These are phyloP conservation scores for Ptiloglossa arizonensis DNA, from an alignment of 1,140 invertebrate genomes.

Conservation along the genomic window DNA sequence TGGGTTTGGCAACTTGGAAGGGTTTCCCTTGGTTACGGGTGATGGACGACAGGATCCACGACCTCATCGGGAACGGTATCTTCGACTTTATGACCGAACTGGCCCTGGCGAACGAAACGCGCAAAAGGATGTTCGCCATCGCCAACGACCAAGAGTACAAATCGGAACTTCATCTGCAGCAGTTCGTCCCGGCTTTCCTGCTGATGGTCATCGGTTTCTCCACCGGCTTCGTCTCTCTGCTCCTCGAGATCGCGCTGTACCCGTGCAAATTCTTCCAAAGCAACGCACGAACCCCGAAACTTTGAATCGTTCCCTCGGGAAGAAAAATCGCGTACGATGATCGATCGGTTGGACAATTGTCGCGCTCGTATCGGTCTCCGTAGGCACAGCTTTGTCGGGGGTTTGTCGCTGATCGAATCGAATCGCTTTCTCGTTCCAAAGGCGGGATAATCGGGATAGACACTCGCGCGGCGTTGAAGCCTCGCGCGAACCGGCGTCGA, in stretches of 20 bases:
- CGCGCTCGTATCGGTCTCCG: too few relatives aligned
- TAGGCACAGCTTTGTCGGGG: too few relatives aligned
- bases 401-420: too few relatives aligned
- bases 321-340: too few relatives aligned
- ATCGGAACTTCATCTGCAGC: slow-evolving; percentile 52
- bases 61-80: slow-evolving; percentile 64
- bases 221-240: slow-evolving; percentile 8
- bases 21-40: slow-evolving; percentile 67
- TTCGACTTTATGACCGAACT: slow-evolving; percentile 46
- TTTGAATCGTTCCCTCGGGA: too few relatives aligned
- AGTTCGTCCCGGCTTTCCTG: slow-evolving; percentile 71
- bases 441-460: too few relatives aligned
- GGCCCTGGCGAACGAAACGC: background rate
- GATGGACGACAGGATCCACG: slow-evolving; percentile 62
- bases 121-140: background rate
- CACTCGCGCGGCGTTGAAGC: background rate
- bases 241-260: slow-evolving; percentile 44
- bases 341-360: too few relatives aligned
- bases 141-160: slow-evolving; percentile 8
- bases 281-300: too few relatives aligned
- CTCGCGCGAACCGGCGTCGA: background rate
- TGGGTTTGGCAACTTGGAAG: slow-evolving; percentile 69
- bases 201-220: slow-evolving; percentile 68
- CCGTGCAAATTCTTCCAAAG: background rate
- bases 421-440: too few relatives aligned